Evolutionary conservation across 2,888 invertebrate genomes (phyloP).

Genomic region (Lapara coniferarum): DNA sequence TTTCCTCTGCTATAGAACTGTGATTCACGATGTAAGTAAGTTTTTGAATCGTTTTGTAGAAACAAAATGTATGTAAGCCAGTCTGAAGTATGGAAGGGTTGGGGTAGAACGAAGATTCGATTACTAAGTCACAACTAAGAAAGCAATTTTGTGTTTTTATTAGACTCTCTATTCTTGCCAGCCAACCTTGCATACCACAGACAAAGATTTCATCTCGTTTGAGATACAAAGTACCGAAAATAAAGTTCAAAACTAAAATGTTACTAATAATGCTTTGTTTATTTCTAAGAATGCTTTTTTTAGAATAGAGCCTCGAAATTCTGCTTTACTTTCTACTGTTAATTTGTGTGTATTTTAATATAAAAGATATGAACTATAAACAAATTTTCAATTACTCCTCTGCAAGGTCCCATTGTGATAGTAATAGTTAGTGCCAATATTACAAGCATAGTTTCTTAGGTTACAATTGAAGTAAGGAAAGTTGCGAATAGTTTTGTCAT

Average conservation of each 20-base stretch:
- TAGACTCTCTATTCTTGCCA: too few species aligned
- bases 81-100: neutral
- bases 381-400: conserved; percentile 42
- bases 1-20: conserved; percentile 13
- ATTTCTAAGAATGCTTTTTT: neutral
- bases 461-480: conserved; percentile 17
- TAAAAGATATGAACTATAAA: conserved; percentile 10
- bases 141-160: neutral
- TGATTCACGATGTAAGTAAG: conserved; percentile 12
- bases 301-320: conserved; percentile 8
- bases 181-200: conserved; percentile 7
- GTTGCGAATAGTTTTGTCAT: conserved; percentile 23
- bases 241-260: conserved; percentile 12
- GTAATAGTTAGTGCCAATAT: conserved; percentile 76
- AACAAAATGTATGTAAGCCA: neutral
- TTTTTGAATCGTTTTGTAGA: conserved; percentile 17
- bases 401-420: conserved; percentile 75
- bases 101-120: neutral
- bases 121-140: neutral
- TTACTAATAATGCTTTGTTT: neutral
- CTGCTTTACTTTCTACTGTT: conserved; percentile 8
- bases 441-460: conserved; percentile 34
- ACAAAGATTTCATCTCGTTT: neutral
- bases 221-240: conserved; percentile 2
- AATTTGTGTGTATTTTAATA: conserved; percentile 4